Evolutionary conservation across 2,113 vertebrate species (phyloP).

Genomic region (Motacilla tschutschensis): DNA sequence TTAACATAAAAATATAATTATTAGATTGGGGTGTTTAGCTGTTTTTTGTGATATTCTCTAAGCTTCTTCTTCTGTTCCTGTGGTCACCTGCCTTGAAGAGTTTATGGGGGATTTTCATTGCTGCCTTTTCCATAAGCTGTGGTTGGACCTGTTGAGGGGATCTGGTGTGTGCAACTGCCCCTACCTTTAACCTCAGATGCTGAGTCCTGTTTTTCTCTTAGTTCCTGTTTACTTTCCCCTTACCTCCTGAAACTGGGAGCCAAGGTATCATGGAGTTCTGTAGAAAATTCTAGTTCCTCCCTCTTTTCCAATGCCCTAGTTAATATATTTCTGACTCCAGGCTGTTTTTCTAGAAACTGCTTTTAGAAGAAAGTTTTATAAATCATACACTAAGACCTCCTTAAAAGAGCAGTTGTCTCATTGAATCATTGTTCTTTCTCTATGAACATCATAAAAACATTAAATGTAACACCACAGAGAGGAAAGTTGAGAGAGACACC

Average conservation of each 20-base stretch:
- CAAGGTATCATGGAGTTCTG: neutral
- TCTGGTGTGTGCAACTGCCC: neutral
- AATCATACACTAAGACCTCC: neutral
- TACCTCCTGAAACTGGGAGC: neutral
- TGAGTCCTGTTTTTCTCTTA: neutral
- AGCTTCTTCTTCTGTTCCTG: neutral
- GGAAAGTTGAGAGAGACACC: neutral
- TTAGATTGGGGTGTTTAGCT: neutral
- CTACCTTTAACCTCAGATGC: neutral
- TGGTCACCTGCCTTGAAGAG: neutral
- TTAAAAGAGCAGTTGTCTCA: neutral
- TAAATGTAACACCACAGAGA: neutral
- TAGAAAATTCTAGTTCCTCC: neutral
- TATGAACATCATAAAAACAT: neutral
- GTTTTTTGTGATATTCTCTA: neutral
- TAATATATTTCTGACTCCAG: neutral
- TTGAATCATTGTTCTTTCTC: neutral
- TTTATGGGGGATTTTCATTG: neutral
- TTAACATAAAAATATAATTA: neutral
- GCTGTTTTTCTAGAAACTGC: neutral
- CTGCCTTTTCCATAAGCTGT: neutral
- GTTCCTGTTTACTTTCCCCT: neutral
- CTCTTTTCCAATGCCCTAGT: neutral
- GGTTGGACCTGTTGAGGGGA: neutral
- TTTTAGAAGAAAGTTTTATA: neutral